These are phyloP conservation scores for Pristionchus arcanus DNA, from an alignment of 2,888 invertebrate genomes.

Conservation along the genomic window DNA sequence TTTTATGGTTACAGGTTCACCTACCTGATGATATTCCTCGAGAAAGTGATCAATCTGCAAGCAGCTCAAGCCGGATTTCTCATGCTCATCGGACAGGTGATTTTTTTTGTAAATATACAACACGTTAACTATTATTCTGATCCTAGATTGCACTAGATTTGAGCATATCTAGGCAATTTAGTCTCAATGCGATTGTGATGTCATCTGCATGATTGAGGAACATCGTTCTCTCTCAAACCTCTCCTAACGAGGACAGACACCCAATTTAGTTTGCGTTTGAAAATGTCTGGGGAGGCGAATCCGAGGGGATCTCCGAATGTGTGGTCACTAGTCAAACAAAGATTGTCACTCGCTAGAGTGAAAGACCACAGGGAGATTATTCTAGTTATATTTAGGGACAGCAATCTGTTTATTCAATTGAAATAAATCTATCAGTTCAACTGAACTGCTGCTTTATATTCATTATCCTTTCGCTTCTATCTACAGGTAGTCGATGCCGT, in stretches of 20 bases:
- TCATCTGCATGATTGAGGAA: not conserved
- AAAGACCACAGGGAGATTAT: not conserved
- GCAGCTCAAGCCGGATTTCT: conserved; percentile 82
- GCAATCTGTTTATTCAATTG: too few species aligned
- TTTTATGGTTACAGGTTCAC: conserved; percentile 89
- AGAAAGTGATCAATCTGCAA: conserved; percentile 80
- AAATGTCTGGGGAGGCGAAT: not conserved
- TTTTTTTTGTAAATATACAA: too few species aligned
- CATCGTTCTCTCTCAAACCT: not conserved
- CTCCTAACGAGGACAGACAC: not conserved
- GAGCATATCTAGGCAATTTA: not conserved
- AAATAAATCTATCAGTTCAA: too few species aligned
- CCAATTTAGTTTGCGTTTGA: not conserved
- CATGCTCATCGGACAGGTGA: conserved; percentile 87
- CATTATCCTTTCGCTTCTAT: too few species aligned
- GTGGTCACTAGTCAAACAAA: not conserved
- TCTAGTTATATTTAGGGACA: too few species aligned
- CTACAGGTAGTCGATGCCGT: conserved; percentile 87
- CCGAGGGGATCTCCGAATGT: not conserved
- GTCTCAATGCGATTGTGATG: not conserved
- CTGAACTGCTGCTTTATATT: too few species aligned
- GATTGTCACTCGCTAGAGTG: not conserved
- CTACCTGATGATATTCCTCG: conserved; percentile 90
- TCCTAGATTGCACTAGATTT: too few species aligned
- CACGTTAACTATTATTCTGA: too few species aligned